Base-by-base conservation (phyloP, 2,113 vertebrate genomes). In the Phaethornis superciliosus region DNA sequence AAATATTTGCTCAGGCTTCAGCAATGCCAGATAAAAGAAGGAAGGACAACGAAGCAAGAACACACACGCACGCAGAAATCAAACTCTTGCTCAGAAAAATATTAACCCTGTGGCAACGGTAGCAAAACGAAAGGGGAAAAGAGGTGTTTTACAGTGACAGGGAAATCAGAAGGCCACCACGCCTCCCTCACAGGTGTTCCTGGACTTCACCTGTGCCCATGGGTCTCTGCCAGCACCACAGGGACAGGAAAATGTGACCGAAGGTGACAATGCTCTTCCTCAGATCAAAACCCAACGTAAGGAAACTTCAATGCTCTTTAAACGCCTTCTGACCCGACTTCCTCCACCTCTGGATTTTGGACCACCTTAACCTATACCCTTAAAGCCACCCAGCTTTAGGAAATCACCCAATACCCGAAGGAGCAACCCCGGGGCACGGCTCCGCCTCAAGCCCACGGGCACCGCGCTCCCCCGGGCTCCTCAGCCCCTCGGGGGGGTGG, bases 1-100 rank as follows among this genome's bases (percentile, higher is more conserved):
- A 94, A 90, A 96, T 92, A 94, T 95, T 97, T 97, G 89, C 69
- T 90, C 72, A 79, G n/a, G 49, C 56, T 94, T 89, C 84, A 88
- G 81, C 55, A 85, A 67, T 0, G 1, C 14, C 52, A 83, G 75
- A 81, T 85, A 91, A 86, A 42, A 88, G 60, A 79, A 0, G 3
- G 59, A 89, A 88, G 64, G 59, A 78, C 15, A 78, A 52, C 68
- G 76, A 94, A 88, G 81, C 68, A 94, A 94, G 87, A 85, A 79
- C 1, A 2, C 0, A 6, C 9, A 40, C 13, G 24, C 23, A 8
- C 16, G 24, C 12, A 14, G 35, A 7, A 10, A 49, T 18, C 26
- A 62, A 89, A 40, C 19, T 68, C 12, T 68, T 81, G 42, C 84
- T 90, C 35, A 62, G 77, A 75, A 76, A 82, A 47, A 19, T 33